Evolutionary conservation across 2,888 invertebrate genomes (phyloP).

Genomic region (Drosophila mercatorum): DNA sequence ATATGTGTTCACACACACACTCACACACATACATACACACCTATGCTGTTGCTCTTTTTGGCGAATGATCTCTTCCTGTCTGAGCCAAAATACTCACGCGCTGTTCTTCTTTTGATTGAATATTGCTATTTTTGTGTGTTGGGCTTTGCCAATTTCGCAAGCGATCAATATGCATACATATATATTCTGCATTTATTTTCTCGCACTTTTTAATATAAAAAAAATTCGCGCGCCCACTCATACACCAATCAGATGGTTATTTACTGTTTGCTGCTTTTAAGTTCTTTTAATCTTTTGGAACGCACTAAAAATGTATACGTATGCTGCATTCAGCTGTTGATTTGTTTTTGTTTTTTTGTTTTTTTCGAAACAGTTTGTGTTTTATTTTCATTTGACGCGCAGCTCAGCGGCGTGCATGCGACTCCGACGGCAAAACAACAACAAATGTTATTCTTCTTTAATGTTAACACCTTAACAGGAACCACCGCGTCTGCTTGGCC

Average conservation of each 20-base stretch:
- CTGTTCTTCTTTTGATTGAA: slow-evolving; percentile 67
- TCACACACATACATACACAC: slow-evolving; percentile 6
- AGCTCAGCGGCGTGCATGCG: slow-evolving; percentile 27
- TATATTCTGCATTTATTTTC: slow-evolving; percentile 44
- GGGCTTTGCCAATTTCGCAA: slow-evolving; percentile 43
- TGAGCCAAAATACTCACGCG: slow-evolving; percentile 46
- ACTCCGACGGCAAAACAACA: slow-evolving; percentile 52
- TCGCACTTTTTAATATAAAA: slow-evolving; percentile 46
- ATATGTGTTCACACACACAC: slow-evolving; percentile 1
- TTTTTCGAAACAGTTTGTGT: slow-evolving; percentile 28
- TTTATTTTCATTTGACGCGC: slow-evolving; percentile 42
- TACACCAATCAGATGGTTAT: slow-evolving; percentile 24
- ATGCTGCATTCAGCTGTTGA: slow-evolving; percentile 19
- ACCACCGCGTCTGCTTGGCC: slow-evolving; percentile 35
- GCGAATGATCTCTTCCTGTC: slow-evolving; percentile 69
- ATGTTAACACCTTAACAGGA: slow-evolving; percentile 20
- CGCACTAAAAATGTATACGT: slow-evolving; percentile 14
- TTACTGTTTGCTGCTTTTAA: slow-evolving; percentile 20
- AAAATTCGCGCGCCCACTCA: slow-evolving; percentile 49
- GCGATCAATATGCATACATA: slow-evolving; percentile 20
- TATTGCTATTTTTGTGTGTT: slow-evolving; percentile 67
- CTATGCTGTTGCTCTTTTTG: slow-evolving; percentile 45
- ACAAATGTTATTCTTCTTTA: slow-evolving; percentile 55
- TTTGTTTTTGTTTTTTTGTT: slow-evolving; percentile 18
- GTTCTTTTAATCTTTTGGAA: slow-evolving; percentile 5